phyloP scores from a whole-genome alignment of 37 sponge, comb jelly and placozoan species.

The Halichondria panicea region DNA sequence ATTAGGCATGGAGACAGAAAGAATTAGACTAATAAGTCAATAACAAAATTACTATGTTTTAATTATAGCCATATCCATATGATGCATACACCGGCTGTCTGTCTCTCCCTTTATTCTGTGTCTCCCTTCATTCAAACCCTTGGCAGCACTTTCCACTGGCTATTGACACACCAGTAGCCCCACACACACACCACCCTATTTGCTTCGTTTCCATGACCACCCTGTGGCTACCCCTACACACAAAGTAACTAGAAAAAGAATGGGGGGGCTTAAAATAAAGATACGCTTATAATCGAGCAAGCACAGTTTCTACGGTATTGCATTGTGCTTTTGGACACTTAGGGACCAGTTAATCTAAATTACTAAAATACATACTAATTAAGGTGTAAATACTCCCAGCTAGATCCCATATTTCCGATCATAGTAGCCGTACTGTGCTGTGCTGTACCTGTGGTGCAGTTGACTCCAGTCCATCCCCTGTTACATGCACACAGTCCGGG shows the following conservation, averaged over 20 bases:
- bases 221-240: no score
- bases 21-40: neutral
- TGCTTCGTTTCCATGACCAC: no score
- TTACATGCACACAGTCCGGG: constrained; percentile 27
- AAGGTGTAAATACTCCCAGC: neutral
- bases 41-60: no score
- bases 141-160: neutral
- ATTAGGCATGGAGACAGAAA: neutral
- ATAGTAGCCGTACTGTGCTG: no score
- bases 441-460: constrained; percentile 18
- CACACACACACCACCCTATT: no score
- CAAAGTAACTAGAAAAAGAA: no score
- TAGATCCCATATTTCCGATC: neutral
- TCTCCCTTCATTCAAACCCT: neutral
- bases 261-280: no score
- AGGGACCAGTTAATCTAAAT: neutral
- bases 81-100: no score
- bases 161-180: no score
- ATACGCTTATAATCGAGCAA: no score
- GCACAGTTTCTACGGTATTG: neutral
- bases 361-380: constrained; percentile 1
- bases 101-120: neutral
- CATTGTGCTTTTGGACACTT: neutral
- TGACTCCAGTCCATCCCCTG: constrained; percentile 10
- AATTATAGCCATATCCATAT: no score